Conservation (phyloP, 2,888 invertebrate genomes). For the Catocala sponsa region DNA sequence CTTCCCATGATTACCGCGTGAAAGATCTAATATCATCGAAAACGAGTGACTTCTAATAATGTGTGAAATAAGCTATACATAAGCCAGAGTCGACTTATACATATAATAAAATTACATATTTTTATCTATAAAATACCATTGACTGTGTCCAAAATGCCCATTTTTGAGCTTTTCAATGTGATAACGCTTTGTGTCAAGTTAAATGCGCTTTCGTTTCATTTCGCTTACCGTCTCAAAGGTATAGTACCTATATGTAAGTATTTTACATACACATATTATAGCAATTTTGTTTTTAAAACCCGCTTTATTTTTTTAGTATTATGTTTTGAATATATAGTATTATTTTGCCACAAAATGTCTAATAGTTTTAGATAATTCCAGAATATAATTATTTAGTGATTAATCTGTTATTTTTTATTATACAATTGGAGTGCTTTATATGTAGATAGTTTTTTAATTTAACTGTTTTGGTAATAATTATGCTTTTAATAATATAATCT, state of each 20-base stretch:
- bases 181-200: constrained; percentile 72
- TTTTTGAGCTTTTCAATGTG: constrained; percentile 77
- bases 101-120: constrained; percentile 3
- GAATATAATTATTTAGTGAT: not conserved
- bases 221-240: constrained; percentile 67
- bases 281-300: constrained; percentile 1
- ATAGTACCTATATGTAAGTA: constrained; percentile 68
- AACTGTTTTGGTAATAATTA: not conserved
- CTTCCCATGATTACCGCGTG: not conserved
- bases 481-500: not conserved
- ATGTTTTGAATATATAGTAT: not conserved
- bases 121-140: constrained; percentile 23
- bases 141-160: constrained; percentile 71
- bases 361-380: not conserved
- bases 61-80: constrained; percentile 6
- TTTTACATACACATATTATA: constrained; percentile 28
- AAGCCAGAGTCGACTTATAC: not conserved
- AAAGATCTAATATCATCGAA: not conserved
- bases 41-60: not conserved
- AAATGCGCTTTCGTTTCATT: constrained; percentile 71
- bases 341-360: not conserved
- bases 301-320: not conserved
- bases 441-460: constrained; percentile 3
- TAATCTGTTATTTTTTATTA: not conserved
- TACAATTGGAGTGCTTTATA: constrained; percentile 7